A percentile compares a stretch with the other conserved stretches of the same genome.
Evolutionary conservation across 2,797 vertebrate species (phyloP).

Genomic region (Anguilla megastoma): DNA sequence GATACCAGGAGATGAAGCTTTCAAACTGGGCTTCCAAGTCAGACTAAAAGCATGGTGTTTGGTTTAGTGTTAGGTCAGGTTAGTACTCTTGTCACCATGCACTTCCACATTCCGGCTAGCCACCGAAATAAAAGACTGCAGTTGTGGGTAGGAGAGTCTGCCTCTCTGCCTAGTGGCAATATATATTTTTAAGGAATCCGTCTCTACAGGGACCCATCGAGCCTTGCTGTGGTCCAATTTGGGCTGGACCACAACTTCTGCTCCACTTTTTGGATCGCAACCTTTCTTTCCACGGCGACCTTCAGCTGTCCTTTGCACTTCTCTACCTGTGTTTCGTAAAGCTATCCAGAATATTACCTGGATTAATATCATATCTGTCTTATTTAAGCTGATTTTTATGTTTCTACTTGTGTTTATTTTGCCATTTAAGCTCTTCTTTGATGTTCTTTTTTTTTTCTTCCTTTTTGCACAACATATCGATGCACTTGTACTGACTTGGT

Average conservation of each 20-base stretch:
- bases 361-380: conserved; percentile 17
- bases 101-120: not conserved
- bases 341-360: conserved; percentile 15
- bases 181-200: not conserved
- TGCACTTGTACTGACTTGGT: conserved; percentile 65
- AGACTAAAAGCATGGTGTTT: not conserved
- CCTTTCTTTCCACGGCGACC: conserved; percentile 51
- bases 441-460: conserved; percentile 44
- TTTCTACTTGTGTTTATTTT: conserved; percentile 49
- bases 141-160: not conserved
- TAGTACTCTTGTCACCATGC: not conserved
- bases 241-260: conserved; percentile 21
- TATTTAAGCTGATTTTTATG: conserved; percentile 5
- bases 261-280: conserved; percentile 62
- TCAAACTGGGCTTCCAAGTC: not conserved
- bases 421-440: not conserved
- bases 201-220: conserved; percentile 6
- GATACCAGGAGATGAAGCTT: not conserved
- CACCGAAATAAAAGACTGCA: not conserved
- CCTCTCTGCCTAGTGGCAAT: conserved; percentile 22
- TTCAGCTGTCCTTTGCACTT: conserved; percentile 67
- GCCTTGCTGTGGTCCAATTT: not conserved
- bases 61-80: not conserved
- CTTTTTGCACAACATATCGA: conserved; percentile 69
- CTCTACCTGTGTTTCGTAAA: conserved; percentile 44